These are phyloP conservation scores for Rugalucina vietnamica DNA, from an alignment of 2,888 invertebrate genomes.

Conservation along the genomic window DNA sequence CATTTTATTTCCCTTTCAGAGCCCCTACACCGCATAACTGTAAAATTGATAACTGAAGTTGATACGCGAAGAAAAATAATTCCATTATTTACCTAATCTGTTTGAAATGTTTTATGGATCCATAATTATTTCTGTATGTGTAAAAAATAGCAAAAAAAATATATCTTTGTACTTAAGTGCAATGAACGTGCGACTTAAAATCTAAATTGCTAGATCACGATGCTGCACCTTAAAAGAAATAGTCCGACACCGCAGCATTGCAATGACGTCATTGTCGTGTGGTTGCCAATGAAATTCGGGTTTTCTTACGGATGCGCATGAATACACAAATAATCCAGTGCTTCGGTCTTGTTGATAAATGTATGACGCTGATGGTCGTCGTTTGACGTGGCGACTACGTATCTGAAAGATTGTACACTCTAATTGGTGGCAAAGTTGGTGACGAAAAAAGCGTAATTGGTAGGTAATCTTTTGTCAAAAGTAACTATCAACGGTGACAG, in stretches of 20 bases:
- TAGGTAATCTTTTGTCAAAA: conserved; percentile 83
- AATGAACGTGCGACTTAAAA: background rate
- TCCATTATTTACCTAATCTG: too few species aligned
- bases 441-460: conserved; percentile 96
- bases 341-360: conserved; percentile 76
- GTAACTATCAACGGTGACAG: conserved; percentile 77
- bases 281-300: background rate
- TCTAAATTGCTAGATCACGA: background rate
- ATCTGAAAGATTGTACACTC: conserved; percentile 95
- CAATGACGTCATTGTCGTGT: background rate
- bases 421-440: conserved; percentile 96
- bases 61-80: too few species aligned
- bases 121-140: too few species aligned
- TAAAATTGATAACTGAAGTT: too few species aligned
- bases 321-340: conserved; percentile 64
- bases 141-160: too few species aligned
- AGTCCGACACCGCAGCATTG: conserved; percentile 13
- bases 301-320: conserved; percentile 52
- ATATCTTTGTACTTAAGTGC: too few species aligned
- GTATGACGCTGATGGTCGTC: conserved; percentile 82
- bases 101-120: too few species aligned
- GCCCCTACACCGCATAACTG: too few species aligned
- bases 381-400: conserved; percentile 88
- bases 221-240: background rate
- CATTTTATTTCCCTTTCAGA: too few species aligned